phyloP scores from a whole-genome alignment of 2,888 invertebrate species.

The Agrilus mali region DNA sequence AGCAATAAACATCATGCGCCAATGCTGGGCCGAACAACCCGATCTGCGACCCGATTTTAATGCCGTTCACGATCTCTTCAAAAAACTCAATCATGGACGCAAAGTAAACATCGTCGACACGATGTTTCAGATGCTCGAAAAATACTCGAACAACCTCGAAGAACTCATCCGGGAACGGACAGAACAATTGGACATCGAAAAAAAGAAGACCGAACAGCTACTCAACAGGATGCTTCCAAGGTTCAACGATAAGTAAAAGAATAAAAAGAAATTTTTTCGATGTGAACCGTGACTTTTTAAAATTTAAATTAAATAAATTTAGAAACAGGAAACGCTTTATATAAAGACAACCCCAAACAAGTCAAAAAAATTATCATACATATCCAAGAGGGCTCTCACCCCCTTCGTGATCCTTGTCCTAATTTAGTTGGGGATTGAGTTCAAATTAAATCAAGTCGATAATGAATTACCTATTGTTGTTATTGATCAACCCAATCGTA shows the following conservation, averaged over 20 bases:
- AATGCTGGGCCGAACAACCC: slow-evolving; percentile 89
- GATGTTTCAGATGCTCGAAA: slow-evolving; percentile 94
- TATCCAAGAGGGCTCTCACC: no score
- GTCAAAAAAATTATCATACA: no score
- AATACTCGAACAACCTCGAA: slow-evolving; percentile 90
- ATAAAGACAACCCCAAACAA: no score
- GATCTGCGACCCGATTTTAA: slow-evolving; percentile 83
- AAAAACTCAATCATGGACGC: slow-evolving; percentile 82
- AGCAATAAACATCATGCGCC: slow-evolving; percentile 86
- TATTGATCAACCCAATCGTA: background rate
- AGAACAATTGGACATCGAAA: slow-evolving; percentile 86
- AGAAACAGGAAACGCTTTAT: no score
- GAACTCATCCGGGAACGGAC: slow-evolving; percentile 85
- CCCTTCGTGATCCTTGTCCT: no score
- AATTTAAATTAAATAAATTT: no score
- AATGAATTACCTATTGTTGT: no score
- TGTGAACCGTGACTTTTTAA: slow-evolving; percentile 1
- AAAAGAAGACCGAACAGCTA: slow-evolving; percentile 89
- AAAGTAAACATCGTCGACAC: slow-evolving; percentile 94
- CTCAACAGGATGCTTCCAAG: slow-evolving; percentile 80
- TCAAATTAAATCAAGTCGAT: no score
- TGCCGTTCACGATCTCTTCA: slow-evolving; percentile 73
- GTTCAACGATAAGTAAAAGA: slow-evolving; percentile 32
- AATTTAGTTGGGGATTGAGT: no score
- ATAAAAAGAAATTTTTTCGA: background rate